Evolutionary conservation across 2,113 vertebrate species (phyloP).

Genomic region (Tiliqua scincoides): DNA sequence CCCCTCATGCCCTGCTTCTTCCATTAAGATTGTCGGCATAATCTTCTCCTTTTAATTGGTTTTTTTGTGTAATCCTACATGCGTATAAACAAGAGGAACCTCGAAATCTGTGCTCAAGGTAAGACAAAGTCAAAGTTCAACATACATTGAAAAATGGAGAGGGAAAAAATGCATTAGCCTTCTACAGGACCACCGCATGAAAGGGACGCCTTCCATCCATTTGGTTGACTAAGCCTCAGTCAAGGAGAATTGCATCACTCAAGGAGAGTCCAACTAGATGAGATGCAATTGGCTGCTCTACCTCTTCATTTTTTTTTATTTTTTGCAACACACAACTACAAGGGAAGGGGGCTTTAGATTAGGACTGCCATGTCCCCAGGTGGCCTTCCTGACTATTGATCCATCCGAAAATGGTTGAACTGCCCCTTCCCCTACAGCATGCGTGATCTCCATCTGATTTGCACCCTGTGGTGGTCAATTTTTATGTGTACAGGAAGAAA

Average conservation of each 20-base stretch:
- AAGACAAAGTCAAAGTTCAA: not conserved
- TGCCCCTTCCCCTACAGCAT: too few relatives aligned
- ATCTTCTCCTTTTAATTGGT: not conserved
- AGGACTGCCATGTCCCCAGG: too few relatives aligned
- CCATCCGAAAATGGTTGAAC: too few relatives aligned
- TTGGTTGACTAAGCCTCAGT: not conserved
- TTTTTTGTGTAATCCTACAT: not conserved
- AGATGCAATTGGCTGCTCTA: not conserved
- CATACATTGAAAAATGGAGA: not conserved
- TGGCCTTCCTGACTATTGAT: too few relatives aligned
- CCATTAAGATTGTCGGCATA: conserved; percentile 36
- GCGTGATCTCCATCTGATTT: too few relatives aligned
- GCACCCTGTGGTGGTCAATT: too few relatives aligned
- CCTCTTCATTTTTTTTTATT: too few relatives aligned
- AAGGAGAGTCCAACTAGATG: not conserved
- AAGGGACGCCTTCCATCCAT: not conserved
- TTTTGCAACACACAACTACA: too few relatives aligned
- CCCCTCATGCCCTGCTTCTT: not conserved
- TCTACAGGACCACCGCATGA: not conserved
- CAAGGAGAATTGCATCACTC: too few relatives aligned
- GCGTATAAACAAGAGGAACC: not conserved
- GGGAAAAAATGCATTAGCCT: too few relatives aligned
- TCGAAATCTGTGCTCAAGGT: not conserved
- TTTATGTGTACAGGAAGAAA: too few relatives aligned
- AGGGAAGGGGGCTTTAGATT: too few relatives aligned